A percentile compares a stretch with the other conserved stretches of the same genome.
Evolutionary conservation across 2,113 vertebrate genomes (phyloP).

Genomic region (Neolamprologus caudopunctatus): DNA sequence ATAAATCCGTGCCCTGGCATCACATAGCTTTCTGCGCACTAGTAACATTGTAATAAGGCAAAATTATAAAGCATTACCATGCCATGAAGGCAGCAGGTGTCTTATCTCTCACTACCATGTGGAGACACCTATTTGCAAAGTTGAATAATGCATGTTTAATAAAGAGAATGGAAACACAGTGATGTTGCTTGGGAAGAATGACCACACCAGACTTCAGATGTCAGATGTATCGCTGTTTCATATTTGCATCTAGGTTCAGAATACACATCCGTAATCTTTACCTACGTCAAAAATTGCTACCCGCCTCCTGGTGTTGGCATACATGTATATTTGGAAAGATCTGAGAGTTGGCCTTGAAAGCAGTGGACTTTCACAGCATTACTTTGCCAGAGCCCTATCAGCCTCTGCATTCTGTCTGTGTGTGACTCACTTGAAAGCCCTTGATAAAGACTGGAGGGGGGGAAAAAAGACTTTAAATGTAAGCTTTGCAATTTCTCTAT

Average conservation of each 20-base stretch:
- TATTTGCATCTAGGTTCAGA: background rate
- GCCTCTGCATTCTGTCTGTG: background rate
- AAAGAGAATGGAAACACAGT: background rate
- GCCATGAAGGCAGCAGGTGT: background rate
- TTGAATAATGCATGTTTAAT: background rate
- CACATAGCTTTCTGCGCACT: background rate
- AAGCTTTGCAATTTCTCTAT: background rate
- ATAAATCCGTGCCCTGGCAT: background rate
- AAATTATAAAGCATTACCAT: background rate
- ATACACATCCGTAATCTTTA: accelerated
- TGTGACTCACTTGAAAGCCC: slow-evolving; percentile 5
- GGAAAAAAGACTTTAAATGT: background rate
- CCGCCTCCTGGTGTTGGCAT: background rate
- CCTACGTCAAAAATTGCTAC: background rate
- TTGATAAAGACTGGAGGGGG: background rate
- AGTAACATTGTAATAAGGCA: background rate
- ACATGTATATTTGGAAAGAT: background rate
- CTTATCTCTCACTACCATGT: background rate
- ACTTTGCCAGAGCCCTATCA: background rate
- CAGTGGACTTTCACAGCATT: background rate
- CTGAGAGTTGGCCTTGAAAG: background rate
- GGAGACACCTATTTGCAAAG: background rate
- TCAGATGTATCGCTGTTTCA: background rate
- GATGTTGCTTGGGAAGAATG: background rate
- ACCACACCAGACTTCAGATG: background rate